phyloP scores from a whole-genome alignment of 1,140 invertebrate species.

The Listronotus bonariensis region DNA sequence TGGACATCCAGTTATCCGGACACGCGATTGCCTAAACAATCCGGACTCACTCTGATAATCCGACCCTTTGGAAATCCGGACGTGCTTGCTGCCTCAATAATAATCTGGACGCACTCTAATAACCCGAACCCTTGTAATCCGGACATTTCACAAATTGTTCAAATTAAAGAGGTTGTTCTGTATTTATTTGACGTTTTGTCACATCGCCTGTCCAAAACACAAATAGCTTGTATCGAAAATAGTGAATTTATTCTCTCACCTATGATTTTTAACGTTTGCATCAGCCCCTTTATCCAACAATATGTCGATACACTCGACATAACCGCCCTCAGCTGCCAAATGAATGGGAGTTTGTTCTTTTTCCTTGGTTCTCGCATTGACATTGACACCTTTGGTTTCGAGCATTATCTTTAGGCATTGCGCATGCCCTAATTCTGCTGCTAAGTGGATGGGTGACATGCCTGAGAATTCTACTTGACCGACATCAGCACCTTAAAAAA shows the following conservation, averaged over 20 bases:
- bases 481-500: constrained; percentile 59
- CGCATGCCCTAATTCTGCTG: constrained; percentile 73
- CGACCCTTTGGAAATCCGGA: no score
- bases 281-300: constrained; percentile 75
- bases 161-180: no score
- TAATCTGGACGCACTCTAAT: no score
- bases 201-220: no score
- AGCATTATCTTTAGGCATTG: constrained; percentile 71
- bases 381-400: constrained; percentile 65
- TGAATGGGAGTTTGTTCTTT: constrained; percentile 77
- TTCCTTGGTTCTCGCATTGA: constrained; percentile 67
- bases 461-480: constrained; percentile 72
- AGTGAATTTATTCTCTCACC: constrained; percentile 47
- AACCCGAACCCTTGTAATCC: no score
- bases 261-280: constrained; percentile 69
- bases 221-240: no score
- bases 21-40: no score
- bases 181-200: no score
- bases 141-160: no score
- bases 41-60: no score
- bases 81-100: no score
- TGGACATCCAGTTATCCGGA: no score
- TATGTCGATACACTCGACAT: constrained; percentile 72
- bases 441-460: constrained; percentile 76
- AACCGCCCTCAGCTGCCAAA: constrained; percentile 78